phyloP scores from a whole-genome alignment of 2,888 invertebrate species.

The Lucinisca nassula region DNA sequence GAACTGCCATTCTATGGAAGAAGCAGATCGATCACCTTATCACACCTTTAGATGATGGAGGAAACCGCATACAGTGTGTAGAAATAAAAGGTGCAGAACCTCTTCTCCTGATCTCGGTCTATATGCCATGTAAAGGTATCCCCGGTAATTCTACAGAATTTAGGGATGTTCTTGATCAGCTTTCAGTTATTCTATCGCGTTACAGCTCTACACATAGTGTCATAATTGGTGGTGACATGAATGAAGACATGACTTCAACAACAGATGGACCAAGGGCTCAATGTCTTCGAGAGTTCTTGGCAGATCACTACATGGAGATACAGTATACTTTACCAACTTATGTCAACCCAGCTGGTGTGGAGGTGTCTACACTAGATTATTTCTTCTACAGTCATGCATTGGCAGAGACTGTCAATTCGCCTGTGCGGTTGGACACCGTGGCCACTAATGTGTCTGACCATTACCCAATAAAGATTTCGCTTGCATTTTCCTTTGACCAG shows the following conservation, averaged over 20 bases:
- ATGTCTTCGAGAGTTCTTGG: slow-evolving; percentile 5
- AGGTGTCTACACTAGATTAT: slow-evolving; percentile 27
- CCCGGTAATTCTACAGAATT: neutral
- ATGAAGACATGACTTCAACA: slow-evolving; percentile 8
- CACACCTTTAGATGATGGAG: neutral
- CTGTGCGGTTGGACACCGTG: neutral
- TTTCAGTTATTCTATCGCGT: neutral
- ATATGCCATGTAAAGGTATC: neutral
- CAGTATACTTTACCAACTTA: neutral
- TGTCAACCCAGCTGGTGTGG: slow-evolving; percentile 21
- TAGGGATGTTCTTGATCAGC: neutral
- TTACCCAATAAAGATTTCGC: neutral
- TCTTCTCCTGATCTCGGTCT: neutral
- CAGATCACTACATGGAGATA: neutral
- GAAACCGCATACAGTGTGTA: slow-evolving; percentile 29
- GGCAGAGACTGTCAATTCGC: neutral
- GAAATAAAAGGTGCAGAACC: neutral
- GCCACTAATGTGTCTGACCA: slow-evolving; percentile 26
- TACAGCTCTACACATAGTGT: neutral
- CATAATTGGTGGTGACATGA: too few species aligned
- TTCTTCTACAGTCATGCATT: neutral
- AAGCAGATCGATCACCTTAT: slow-evolving; percentile 19
- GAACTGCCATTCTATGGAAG: too few species aligned
- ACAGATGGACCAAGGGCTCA: neutral
- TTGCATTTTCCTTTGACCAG: neutral